A percentile compares a stretch with the other conserved stretches of the same genome.
phyloP scores from a whole-genome alignment of 1,140 invertebrate genomes.

The Scaptomyza hsui region DNA sequence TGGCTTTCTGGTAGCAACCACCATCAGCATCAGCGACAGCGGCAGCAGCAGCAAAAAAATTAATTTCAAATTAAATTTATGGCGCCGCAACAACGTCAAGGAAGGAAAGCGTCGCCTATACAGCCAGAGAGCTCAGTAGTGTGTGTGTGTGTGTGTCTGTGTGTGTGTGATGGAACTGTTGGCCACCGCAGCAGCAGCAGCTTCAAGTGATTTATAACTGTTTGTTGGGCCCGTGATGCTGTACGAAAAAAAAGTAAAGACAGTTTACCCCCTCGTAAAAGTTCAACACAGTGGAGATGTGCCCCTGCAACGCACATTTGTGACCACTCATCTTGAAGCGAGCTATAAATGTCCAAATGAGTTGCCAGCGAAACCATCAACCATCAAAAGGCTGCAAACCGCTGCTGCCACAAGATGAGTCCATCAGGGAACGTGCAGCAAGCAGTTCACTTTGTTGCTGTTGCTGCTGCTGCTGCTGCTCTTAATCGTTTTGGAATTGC shows the following conservation, averaged over 20 bases:
- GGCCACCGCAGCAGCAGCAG: constrained; percentile 11
- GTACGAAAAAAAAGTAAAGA: constrained; percentile 11
- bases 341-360: constrained; percentile 78
- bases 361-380: constrained; percentile 49
- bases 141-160: constrained; percentile 6
- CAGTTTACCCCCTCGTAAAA: constrained; percentile 53
- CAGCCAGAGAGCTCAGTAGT: neutral
- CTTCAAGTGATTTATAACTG: constrained; percentile 53
- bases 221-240: constrained; percentile 11
- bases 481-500: constrained; percentile 81
- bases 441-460: constrained; percentile 46
- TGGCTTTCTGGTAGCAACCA: constrained; percentile 10
- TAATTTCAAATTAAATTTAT: constrained; percentile 83
- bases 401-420: neutral
- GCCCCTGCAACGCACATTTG: constrained; percentile 52
- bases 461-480: constrained; percentile 50
- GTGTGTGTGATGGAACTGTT: constrained; percentile 14
- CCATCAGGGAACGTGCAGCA: constrained; percentile 6
- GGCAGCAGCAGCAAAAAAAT: constrained; percentile 75
- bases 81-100: constrained; percentile 67
- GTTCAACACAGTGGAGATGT: constrained; percentile 23
- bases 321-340: constrained; percentile 70
- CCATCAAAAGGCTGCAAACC: constrained; percentile 14
- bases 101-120: constrained; percentile 65
- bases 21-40: constrained; percentile 26